Base-by-base conservation (phyloP, 2,113 vertebrate genomes). In the Uria aalge region DNA sequence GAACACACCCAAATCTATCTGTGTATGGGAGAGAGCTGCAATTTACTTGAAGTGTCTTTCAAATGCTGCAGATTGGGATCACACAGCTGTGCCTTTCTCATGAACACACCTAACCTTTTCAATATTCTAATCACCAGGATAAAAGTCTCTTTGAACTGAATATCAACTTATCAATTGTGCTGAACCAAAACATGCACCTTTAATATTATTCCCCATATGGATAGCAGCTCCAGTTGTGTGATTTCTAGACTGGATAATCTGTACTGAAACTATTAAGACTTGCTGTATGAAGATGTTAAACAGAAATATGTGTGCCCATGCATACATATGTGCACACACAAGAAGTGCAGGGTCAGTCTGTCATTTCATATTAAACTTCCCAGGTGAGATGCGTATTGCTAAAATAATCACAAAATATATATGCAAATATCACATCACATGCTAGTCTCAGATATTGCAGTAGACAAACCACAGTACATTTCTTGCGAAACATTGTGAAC, bases 11-110 rank as follows among this genome's bases (percentile, higher is more conserved):
- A 69, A n/a, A 81, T 75, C 53, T 59, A 0, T 50, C 17, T 71
- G 10, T 43, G 40, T 38, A 55, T 43, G 60, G 19, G 66, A 92
- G 32, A 0, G 9, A 90, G 55, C 75, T 86, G 74, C 36, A 43
- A 3, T 80, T 92, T 67, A 5, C 66, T 55, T 19, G 12, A 92
- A 23, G n/a, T 88, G 76, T 75, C 68, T 92, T 76, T 80, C 60
- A 77, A 52, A 81, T 73, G 76, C 43, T 74, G 40, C 63, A 56
- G 73, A n/a, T 66, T 84, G 69, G 38, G 74, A 60, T 73, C 66
- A 52, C 78, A 41, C 93, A 97, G 88, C 95, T 97, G 95, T 80
- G 72, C 66, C 43, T 90, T 96, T 97, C 96, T 91, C 93, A 96
- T 22, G 85, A 74, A 23, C 74, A 78, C 26, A 45, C 36, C 36